Percentiles rank a stretch among this genome's conserved stretches.
These are phyloP conservation scores for Rambutsinella grinnellia DNA, from an alignment of 2,888 invertebrate genomes.

Conservation along the genomic window DNA sequence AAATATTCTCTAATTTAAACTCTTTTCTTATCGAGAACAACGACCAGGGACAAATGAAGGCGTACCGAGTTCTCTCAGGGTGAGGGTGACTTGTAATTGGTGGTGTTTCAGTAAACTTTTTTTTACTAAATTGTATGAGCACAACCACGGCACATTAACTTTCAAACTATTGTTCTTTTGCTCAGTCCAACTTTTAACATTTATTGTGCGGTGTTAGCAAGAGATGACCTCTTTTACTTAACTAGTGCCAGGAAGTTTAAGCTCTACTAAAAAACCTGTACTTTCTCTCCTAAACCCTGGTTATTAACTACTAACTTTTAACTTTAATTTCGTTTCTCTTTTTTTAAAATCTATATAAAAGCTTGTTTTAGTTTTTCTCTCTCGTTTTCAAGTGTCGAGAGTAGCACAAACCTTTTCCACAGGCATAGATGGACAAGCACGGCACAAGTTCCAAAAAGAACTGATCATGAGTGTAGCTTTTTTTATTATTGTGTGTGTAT, in stretches of 20 bases:
- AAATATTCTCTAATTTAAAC: no score
- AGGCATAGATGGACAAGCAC: conserved; percentile 97
- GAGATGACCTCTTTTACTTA: no score
- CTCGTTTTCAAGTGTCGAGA: conserved; percentile 38
- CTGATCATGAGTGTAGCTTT: conserved; percentile 81
- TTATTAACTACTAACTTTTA: no score
- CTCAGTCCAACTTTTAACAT: background rate
- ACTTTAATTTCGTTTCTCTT: background rate
- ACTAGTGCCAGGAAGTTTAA: conserved; percentile 50
- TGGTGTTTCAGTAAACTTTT: conserved; percentile 10
- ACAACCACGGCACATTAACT: conserved; percentile 12
- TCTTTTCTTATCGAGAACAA: no score
- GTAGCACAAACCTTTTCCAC: conserved; percentile 87
- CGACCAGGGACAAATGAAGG: conserved; percentile 47
- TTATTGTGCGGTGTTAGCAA: no score
- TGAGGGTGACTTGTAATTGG: conserved; percentile 4
- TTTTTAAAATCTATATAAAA: background rate
- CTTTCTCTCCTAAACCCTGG: no score
- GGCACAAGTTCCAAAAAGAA: conserved; percentile 97
- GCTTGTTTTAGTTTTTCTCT: conserved; percentile 3
- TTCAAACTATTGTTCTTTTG: background rate
- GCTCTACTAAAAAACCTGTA: conserved; percentile 18
- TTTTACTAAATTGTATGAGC: background rate
- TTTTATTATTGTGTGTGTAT: conserved; percentile 18
- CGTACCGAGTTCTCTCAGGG: conserved; percentile 39